Conservation (phyloP, 2,113 vertebrate genomes). For the Gymnobelideus leadbeateri region DNA sequence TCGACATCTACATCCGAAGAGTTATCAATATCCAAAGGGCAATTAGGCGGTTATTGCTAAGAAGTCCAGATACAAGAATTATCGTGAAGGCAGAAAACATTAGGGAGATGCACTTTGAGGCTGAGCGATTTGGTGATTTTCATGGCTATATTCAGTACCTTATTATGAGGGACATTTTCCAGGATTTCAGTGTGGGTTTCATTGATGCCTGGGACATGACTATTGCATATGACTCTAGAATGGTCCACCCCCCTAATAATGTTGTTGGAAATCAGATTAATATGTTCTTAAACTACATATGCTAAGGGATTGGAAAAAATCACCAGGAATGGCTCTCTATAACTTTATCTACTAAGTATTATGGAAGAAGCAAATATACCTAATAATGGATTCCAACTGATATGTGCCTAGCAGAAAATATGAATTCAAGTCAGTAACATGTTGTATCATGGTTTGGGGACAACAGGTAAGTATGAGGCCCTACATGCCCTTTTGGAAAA, state of each 20-base stretch:
- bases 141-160: constrained; percentile 52
- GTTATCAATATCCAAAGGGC: constrained; percentile 39
- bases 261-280: constrained; percentile 22
- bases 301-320: constrained; percentile 1
- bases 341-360: neutral
- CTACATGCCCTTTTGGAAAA: neutral
- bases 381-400: neutral
- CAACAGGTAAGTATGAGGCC: neutral
- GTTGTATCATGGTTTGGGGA: neutral
- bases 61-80: constrained; percentile 59
- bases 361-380: neutral
- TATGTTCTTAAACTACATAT: constrained; percentile 48
- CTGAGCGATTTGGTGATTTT: constrained; percentile 36
- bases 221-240: neutral
- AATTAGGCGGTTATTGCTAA: constrained; percentile 14
- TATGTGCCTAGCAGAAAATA: neutral
- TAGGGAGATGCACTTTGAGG: neutral
- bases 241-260: neutral
- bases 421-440: neutral
- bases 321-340: neutral
- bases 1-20: constrained; percentile 47
- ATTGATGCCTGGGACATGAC: constrained; percentile 65
- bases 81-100: constrained; percentile 57
- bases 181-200: constrained; percentile 25
- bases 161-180: constrained; percentile 37